These are phyloP conservation scores for Sebastolobus altivelis DNA, from an alignment of 2,797 vertebrate species.

Conservation along the genomic window DNA sequence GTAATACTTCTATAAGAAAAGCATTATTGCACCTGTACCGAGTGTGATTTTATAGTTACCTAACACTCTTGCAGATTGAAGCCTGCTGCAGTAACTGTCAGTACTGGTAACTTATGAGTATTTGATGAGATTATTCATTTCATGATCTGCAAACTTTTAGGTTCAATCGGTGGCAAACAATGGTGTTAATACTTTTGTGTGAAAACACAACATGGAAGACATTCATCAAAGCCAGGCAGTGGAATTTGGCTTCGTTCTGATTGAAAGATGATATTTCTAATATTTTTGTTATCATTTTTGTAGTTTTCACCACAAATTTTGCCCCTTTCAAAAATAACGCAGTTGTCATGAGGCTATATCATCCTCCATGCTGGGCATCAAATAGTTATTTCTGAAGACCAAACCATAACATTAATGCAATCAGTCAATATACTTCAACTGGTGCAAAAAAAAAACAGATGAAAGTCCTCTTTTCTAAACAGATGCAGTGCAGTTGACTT, in stretches of 20 bases:
- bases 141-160: constrained; percentile 22
- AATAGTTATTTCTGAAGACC: constrained; percentile 9
- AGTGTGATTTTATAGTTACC: background rate
- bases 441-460: constrained; percentile 1
- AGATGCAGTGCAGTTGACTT: background rate
- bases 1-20: constrained; percentile 3
- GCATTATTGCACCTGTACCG: background rate
- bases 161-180: constrained; percentile 30
- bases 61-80: constrained; percentile 14
- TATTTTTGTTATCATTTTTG: background rate
- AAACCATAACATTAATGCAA: constrained; percentile 9
- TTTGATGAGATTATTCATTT: constrained; percentile 32
- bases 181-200: constrained; percentile 30
- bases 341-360: background rate
- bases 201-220: constrained; percentile 23
- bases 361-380: constrained; percentile 5
- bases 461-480: constrained; percentile 11
- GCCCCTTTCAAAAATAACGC: constrained; percentile 6
- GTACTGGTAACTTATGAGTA: background rate
- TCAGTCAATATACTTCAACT: constrained; percentile 8
- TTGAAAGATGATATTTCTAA: constrained; percentile 16
- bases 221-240: constrained; percentile 28
- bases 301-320: constrained; percentile 2
- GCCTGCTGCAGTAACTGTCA: background rate
- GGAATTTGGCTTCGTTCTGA: constrained; percentile 19